Percentiles rank a stretch among this genome's conserved stretches.
These are phyloP conservation scores for Oncorhynchus mykiss DNA, from an alignment of 2,113 vertebrate species.

Conservation along the genomic window DNA sequence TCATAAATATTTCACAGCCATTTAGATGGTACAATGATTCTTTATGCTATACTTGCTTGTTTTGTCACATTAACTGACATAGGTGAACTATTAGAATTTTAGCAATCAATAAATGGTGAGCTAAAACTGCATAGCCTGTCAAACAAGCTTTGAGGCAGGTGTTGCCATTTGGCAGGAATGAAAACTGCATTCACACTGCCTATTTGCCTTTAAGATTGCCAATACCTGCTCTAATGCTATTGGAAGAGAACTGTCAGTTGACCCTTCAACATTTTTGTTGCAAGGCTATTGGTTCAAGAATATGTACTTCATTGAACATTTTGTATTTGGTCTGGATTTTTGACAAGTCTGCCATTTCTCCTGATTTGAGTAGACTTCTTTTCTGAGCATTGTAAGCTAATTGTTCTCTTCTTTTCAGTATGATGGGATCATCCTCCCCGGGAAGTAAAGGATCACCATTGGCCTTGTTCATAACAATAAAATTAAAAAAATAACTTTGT, in stretches of 20 bases:
- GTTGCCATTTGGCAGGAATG: no score
- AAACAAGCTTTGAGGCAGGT: no score
- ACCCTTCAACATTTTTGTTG: background rate
- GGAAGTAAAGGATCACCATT: conserved; percentile 82
- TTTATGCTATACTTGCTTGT: no score
- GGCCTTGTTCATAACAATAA: conserved; percentile 75
- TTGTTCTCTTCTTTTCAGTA: conserved; percentile 77
- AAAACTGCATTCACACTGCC: no score
- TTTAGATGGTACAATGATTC: no score
- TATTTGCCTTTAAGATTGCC: no score
- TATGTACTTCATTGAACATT: background rate
- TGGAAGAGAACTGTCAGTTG: background rate
- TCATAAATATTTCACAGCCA: no score
- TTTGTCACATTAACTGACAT: no score
- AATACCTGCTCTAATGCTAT: background rate
- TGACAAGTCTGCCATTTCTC: background rate
- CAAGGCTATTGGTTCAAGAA: background rate
- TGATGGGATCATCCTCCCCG: conserved; percentile 97
- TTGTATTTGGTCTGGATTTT: background rate
- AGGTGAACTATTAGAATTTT: no score
- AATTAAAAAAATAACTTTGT: conserved; percentile 71
- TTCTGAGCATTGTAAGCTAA: conserved; percentile 4
- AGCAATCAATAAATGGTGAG: no score
- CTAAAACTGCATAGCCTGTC: no score
- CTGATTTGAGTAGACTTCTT: background rate